These are phyloP conservation scores for Pogonocichla stellata DNA, from an alignment of 2,113 vertebrate genomes.

Conservation along the genomic window DNA sequence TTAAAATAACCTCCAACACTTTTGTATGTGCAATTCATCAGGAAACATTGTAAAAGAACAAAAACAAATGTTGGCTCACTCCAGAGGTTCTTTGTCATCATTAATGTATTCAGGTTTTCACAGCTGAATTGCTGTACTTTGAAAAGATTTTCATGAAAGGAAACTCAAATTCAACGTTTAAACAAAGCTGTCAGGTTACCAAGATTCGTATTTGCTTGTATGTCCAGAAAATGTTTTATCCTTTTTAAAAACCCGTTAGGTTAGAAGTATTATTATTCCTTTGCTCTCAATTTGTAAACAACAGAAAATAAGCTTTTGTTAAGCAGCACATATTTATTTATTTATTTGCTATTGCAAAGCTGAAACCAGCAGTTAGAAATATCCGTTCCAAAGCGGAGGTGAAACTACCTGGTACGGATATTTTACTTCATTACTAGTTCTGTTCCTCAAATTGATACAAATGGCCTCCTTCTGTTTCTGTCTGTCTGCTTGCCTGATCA, in stretches of 20 bases:
- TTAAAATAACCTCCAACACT: conserved; percentile 71
- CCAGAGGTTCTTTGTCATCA: conserved; percentile 77
- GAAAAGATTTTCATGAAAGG: conserved; percentile 76
- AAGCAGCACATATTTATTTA: conserved; percentile 26
- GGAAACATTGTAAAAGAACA: conserved; percentile 68
- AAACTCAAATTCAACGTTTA: conserved; percentile 71
- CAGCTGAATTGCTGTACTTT: conserved; percentile 73
- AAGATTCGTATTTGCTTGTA: conserved; percentile 62
- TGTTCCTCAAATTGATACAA: conserved; percentile 84
- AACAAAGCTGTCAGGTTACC: conserved; percentile 73
- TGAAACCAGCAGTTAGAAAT: conserved; percentile 21
- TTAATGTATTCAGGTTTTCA: conserved; percentile 77
- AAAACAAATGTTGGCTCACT: conserved; percentile 73
- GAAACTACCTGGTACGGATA: conserved; percentile 66
- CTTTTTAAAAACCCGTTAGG: conserved; percentile 27
- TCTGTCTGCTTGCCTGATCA: conserved; percentile 76
- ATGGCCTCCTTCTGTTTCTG: conserved; percentile 83
- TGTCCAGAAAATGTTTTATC: conserved; percentile 65
- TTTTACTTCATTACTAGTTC: conserved; percentile 77
- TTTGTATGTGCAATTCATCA: conserved; percentile 72
- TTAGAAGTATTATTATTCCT: conserved; percentile 42
- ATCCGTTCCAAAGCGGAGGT: conserved; percentile 63
- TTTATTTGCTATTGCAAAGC: not conserved
- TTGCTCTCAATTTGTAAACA: conserved; percentile 67
- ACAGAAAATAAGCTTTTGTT: conserved; percentile 55